Evolutionary conservation across 2,888 invertebrate genomes (phyloP).

Genomic region (Stegophylla sp.): DNA sequence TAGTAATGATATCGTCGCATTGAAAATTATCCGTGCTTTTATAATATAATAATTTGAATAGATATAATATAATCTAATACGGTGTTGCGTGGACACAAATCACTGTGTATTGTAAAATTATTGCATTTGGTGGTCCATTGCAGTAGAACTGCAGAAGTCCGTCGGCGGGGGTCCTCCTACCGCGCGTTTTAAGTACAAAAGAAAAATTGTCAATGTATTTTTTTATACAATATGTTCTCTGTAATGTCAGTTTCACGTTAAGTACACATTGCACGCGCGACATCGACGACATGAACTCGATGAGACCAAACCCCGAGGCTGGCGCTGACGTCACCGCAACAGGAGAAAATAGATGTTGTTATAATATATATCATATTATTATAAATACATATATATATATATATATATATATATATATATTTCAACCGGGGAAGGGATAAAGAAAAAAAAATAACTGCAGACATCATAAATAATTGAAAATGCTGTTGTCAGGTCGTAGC

Average conservation of each 20-base stretch:
- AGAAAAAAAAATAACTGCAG: background rate
- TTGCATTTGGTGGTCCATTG: constrained; percentile 20
- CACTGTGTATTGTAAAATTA: background rate
- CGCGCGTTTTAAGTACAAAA: constrained; percentile 2
- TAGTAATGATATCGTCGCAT: background rate
- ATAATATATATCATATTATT: too few relatives aligned
- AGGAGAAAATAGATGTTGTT: too few relatives aligned
- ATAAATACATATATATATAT: background rate
- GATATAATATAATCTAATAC: too few relatives aligned
- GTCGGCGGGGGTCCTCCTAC: background rate
- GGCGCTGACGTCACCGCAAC: background rate
- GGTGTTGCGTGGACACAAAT: constrained; percentile 8
- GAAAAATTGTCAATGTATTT: background rate
- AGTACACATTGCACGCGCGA: background rate
- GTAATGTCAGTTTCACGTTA: background rate
- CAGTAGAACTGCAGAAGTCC: background rate
- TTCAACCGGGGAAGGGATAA: background rate
- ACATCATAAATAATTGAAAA: background rate
- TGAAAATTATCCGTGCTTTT: background rate
- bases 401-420: background rate
- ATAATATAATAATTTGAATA: too few relatives aligned
- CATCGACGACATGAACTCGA: background rate
- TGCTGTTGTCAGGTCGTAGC: background rate
- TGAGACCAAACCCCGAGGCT: background rate
- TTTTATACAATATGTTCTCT: background rate